phyloP scores from a whole-genome alignment of 2,797 vertebrate genomes.

The Passerculus sandwichensis region DNA sequence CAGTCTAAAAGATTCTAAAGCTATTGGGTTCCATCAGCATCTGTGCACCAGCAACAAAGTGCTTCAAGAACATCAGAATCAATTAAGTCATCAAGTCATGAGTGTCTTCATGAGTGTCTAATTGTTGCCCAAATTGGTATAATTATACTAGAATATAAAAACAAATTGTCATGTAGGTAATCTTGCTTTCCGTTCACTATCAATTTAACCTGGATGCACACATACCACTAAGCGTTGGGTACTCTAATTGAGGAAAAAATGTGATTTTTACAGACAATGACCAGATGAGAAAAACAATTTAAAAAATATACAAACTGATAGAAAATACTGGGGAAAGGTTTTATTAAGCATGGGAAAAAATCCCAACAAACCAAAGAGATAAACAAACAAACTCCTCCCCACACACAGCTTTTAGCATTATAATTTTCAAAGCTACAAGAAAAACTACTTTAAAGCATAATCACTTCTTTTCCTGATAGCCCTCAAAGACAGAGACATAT shows the following conservation, averaged over 20 bases:
- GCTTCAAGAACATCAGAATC: background rate
- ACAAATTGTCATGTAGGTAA: background rate
- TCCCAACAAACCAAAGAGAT: background rate
- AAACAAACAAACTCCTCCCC: fast-evolving
- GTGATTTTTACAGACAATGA: background rate
- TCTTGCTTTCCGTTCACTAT: background rate
- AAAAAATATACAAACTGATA: background rate
- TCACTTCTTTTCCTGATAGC: background rate
- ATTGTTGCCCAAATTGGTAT: background rate
- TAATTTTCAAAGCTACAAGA: background rate
- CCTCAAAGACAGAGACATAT: background rate
- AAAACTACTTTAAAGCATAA: fast-evolving
- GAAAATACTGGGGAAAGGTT: background rate
- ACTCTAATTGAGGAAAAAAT: background rate
- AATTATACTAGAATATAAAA: background rate
- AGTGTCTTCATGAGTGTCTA: background rate
- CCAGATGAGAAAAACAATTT: background rate
- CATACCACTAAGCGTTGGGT: background rate
- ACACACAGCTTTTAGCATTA: background rate
- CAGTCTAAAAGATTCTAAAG: background rate
- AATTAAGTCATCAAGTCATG: background rate
- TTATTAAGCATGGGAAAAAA: background rate
- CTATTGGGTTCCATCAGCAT: background rate
- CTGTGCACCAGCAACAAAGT: background rate
- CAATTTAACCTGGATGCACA: background rate